These are phyloP conservation scores for Amblyteles armatorius DNA, from an alignment of 2,888 invertebrate genomes.

Conservation along the genomic window DNA sequence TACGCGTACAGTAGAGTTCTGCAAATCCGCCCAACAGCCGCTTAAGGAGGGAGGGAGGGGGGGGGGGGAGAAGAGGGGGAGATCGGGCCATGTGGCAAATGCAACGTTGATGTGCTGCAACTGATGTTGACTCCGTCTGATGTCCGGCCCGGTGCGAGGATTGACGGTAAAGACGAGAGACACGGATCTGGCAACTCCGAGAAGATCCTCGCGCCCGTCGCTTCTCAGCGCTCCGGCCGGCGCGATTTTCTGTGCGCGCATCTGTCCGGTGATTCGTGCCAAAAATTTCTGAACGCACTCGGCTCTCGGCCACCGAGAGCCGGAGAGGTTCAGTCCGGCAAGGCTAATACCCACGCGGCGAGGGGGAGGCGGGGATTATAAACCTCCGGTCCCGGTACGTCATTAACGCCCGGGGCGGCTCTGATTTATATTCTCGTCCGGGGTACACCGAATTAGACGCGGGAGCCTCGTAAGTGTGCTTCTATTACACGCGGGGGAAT, in stretches of 20 bases:
- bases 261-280: slow-evolving; percentile 64
- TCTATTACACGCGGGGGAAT: slow-evolving; percentile 33
- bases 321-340: slow-evolving; percentile 19
- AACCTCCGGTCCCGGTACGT: slow-evolving; percentile 60
- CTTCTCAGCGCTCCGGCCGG: neutral
- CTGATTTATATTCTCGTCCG: slow-evolving; percentile 67
- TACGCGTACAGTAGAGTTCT: neutral
- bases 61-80: neutral
- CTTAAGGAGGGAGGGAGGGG: neutral
- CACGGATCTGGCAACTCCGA: slow-evolving; percentile 37
- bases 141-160: slow-evolving; percentile 32
- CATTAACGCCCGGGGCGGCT: slow-evolving; percentile 64
- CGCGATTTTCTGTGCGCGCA: slow-evolving; percentile 33
- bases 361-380: slow-evolving; percentile 48
- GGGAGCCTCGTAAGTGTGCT: slow-evolving; percentile 25
- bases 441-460: slow-evolving; percentile 61
- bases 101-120: slow-evolving; percentile 32
- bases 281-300: slow-evolving; percentile 57
- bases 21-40: slow-evolving; percentile 4
- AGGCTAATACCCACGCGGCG: neutral
- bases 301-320: neutral
- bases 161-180: slow-evolving; percentile 44
- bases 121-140: slow-evolving; percentile 16
- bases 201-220: neutral
- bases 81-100: slow-evolving; percentile 53